Conservation (phyloP, 2,888 invertebrate genomes). For the Malacosoma neustria region DNA sequence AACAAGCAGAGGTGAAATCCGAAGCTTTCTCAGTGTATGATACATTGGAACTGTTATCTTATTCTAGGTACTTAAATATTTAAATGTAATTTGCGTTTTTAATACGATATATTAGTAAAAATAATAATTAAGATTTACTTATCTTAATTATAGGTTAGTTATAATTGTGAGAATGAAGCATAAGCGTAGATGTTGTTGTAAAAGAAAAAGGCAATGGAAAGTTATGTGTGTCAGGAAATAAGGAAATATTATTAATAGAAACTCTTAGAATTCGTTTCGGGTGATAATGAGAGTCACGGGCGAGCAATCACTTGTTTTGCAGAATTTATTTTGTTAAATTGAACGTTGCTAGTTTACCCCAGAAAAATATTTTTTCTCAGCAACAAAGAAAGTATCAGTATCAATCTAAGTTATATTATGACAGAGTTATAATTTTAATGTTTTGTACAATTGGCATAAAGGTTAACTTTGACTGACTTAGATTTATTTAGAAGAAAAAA, state of each 20-base stretch:
- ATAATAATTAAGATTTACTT: constrained; percentile 1
- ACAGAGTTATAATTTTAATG: too few species aligned
- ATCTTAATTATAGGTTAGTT: constrained; percentile 5
- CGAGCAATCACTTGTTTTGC: too few species aligned
- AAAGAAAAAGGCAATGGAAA: constrained; percentile 1
- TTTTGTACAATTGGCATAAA: too few species aligned
- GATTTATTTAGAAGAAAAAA: too few species aligned
- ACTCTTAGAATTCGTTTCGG: constrained; percentile 7
- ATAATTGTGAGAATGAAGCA: constrained; percentile 21
- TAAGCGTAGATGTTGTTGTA: constrained; percentile 17
- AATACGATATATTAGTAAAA: constrained; percentile 11
- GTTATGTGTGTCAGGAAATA: constrained; percentile 13
- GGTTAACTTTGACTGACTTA: too few species aligned
- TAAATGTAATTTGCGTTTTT: constrained; percentile 13
- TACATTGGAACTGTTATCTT: constrained; percentile 10
- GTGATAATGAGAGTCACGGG: too few species aligned
- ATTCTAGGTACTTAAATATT: constrained; percentile 5
- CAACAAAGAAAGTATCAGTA: too few species aligned
- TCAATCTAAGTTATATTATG: too few species aligned
- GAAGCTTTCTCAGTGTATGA: constrained; percentile 21
- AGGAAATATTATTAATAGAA: constrained; percentile 13
- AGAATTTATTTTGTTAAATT: too few species aligned
- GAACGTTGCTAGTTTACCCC: too few species aligned
- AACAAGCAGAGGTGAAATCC: not conserved
- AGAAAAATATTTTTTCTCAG: too few species aligned